phyloP scores from a whole-genome alignment of 2,888 invertebrate species.

The Sphaerophoria rueppellii region DNA sequence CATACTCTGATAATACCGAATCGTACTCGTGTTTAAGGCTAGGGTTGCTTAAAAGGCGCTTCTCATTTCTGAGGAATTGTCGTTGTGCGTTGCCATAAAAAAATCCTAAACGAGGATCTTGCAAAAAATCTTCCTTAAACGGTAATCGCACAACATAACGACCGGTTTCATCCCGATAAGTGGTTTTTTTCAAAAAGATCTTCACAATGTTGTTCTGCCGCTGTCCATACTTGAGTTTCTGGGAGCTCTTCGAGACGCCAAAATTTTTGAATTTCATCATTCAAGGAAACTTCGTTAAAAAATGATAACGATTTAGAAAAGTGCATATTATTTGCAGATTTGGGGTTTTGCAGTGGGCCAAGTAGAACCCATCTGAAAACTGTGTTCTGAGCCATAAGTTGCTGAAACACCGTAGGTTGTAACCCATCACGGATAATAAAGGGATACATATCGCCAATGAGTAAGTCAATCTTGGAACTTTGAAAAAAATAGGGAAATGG shows the following conservation, averaged over 20 bases:
- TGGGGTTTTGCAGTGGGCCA: conserved; percentile 10
- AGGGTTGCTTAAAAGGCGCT: neutral
- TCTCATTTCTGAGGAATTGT: neutral
- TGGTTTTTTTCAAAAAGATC: neutral
- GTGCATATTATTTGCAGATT: conserved; percentile 16
- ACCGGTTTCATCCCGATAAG: neutral
- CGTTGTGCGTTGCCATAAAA: neutral
- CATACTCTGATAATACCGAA: neutral
- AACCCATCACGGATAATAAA: conserved; percentile 17
- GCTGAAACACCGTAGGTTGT: neutral
- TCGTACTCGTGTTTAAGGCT: neutral
- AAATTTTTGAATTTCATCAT: neutral
- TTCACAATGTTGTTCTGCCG: neutral
- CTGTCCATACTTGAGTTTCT: neutral
- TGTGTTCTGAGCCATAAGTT: conserved; percentile 35
- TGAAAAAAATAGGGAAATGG: conserved; percentile 7
- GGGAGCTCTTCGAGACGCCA: conserved; percentile 12
- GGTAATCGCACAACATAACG: conserved; percentile 2
- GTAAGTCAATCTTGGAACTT: conserved; percentile 26
- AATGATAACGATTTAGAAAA: neutral
- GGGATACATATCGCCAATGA: conserved; percentile 36
- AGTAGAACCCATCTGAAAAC: conserved; percentile 42
- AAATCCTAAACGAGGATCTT: neutral
- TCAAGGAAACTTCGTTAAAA: neutral
- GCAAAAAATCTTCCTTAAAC: neutral